phyloP scores from a whole-genome alignment of 2,113 vertebrate genomes.

The Cebus imitator region DNA sequence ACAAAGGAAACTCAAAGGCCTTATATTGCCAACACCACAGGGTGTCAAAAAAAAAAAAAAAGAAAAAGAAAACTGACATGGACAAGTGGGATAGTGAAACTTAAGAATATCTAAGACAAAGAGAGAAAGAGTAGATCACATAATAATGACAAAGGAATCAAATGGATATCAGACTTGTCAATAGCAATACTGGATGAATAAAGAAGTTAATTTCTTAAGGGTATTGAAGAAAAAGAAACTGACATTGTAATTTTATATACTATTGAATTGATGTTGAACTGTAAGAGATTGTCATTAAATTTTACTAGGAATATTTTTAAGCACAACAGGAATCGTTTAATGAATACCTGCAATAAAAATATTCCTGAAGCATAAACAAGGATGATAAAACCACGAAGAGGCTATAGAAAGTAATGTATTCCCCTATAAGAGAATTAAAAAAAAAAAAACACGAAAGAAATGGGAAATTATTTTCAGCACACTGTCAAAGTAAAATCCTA shows the following conservation, averaged over 20 bases:
- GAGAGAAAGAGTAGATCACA: neutral
- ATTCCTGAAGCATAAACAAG: neutral
- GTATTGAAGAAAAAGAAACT: neutral
- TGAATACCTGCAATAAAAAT: neutral
- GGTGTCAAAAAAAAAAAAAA: neutral
- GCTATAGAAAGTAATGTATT: neutral
- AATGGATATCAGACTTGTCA: neutral
- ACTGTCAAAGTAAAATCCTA: neutral
- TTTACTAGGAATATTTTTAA: neutral
- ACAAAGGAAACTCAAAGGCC: neutral
- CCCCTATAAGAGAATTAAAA: neutral
- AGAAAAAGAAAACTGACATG: neutral
- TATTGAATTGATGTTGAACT: neutral
- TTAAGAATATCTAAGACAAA: neutral
- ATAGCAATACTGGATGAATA: neutral
- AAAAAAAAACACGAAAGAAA: neutral
- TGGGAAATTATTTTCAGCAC: neutral
- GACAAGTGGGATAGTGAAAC: no score
- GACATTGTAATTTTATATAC: neutral
- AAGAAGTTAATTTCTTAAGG: neutral
- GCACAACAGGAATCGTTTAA: neutral
- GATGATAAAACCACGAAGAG: neutral
- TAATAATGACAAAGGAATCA: neutral
- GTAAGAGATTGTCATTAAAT: neutral
- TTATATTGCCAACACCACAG: neutral